Conservation (phyloP, 2,888 invertebrate species). For the Phengaris alcon region DNA sequence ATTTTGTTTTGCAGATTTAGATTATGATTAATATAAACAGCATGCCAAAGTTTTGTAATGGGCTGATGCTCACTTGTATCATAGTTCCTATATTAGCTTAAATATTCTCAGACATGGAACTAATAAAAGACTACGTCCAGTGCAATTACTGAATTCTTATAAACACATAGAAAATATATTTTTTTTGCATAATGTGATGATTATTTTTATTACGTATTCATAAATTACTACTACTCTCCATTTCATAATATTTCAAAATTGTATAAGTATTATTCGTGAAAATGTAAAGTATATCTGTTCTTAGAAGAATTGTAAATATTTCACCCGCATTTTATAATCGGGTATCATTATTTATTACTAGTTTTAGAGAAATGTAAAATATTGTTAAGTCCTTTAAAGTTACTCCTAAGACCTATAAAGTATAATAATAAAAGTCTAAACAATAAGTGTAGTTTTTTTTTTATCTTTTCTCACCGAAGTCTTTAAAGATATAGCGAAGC, state of each 20-base stretch:
- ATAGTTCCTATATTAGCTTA: constrained; percentile 38
- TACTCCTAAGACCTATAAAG: constrained; percentile 56
- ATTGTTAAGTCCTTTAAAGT: constrained; percentile 48
- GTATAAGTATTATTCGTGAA: background rate
- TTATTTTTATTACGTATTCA: background rate
- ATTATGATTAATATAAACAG: constrained; percentile 27
- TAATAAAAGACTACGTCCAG: background rate
- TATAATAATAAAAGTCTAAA: constrained; percentile 37
- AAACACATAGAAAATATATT: background rate
- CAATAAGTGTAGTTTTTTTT: background rate
- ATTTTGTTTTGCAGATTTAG: background rate
- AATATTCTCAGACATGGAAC: constrained; percentile 13
- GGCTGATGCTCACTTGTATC: constrained; percentile 32
- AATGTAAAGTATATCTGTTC: background rate
- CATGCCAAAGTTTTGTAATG: constrained; percentile 36
- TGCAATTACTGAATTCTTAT: background rate
- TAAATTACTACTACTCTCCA: no score
- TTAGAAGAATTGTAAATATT: constrained; percentile 56
- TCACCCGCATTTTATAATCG: constrained; percentile 50
- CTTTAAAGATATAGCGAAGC: no score
- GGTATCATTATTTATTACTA: constrained; percentile 72
- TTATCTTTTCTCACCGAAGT: background rate
- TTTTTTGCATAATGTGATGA: background rate
- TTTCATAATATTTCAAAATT: background rate
- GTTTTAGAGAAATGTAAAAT: constrained; percentile 55